These are phyloP conservation scores for Ectropis grisescens DNA, from an alignment of 1,140 invertebrate genomes.

Conservation along the genomic window DNA sequence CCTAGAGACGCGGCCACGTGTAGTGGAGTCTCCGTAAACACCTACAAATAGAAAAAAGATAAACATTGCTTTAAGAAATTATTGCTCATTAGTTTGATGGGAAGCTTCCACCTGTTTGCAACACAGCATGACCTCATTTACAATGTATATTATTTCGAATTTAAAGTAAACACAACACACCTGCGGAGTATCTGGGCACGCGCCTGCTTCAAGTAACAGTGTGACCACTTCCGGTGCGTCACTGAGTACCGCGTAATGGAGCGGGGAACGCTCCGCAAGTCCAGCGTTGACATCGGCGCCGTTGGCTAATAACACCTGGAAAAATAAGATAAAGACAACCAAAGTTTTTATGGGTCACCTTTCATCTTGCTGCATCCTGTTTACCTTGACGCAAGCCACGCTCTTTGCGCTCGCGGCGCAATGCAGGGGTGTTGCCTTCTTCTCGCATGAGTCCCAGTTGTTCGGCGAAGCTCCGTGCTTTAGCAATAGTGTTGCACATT, in stretches of 20 bases:
- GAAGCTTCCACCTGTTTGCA: no score
- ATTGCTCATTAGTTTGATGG: no score
- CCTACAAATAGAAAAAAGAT: conserved; percentile 64
- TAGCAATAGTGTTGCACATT: conserved; percentile 76
- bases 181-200: conserved; percentile 83
- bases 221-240: conserved; percentile 78
- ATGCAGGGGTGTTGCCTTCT: conserved; percentile 80
- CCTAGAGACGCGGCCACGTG: conserved; percentile 85
- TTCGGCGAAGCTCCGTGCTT: conserved; percentile 75
- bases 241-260: conserved; percentile 83
- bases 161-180: conserved; percentile 43
- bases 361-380: conserved; percentile 12
- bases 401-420: conserved; percentile 80
- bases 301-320: conserved; percentile 74
- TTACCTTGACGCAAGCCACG: conserved; percentile 64
- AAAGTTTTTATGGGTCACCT: conserved; percentile 5
- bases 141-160: no score
- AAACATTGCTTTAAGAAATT: no score
- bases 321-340: conserved; percentile 30
- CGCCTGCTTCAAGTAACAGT: conserved; percentile 76
- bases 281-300: conserved; percentile 82
- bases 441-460: conserved; percentile 74
- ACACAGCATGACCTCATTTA: no score
- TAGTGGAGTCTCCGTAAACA: conserved; percentile 86
- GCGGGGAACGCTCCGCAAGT: conserved; percentile 74